A percentile compares a stretch with the other conserved stretches of the same genome.
These are phyloP conservation scores for Pogonognathellus flavescens DNA, from an alignment of 1,140 invertebrate genomes.

Conservation along the genomic window DNA sequence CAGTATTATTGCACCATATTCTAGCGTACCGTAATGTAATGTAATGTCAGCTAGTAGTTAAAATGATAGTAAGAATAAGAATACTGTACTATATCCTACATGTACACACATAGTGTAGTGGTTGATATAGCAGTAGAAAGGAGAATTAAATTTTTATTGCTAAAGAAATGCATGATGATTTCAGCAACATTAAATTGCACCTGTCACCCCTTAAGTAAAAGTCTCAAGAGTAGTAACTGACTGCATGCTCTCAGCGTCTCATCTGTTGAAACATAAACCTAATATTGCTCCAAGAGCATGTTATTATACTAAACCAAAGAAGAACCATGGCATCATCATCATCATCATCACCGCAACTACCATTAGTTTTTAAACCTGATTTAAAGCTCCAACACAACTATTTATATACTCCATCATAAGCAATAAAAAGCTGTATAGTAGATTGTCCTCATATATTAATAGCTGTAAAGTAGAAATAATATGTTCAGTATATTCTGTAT, in stretches of 20 bases:
- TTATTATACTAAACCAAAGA: background rate
- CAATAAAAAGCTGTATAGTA: too few species aligned
- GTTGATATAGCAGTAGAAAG: background rate
- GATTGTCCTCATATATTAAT: too few species aligned
- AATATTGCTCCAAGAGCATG: background rate
- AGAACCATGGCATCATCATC: background rate
- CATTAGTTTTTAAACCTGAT: background rate
- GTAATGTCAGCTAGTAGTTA: background rate
- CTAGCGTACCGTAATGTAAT: background rate
- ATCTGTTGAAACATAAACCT: slow-evolving; percentile 6
- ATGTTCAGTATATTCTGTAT: too few species aligned
- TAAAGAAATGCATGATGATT: slow-evolving; percentile 34
- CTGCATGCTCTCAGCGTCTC: background rate
- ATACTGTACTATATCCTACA: background rate
- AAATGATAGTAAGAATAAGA: too few species aligned
- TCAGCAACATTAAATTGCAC: slow-evolving; percentile 39
- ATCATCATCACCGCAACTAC: background rate
- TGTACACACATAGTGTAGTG: background rate
- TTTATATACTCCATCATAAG: background rate
- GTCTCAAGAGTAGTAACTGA: background rate
- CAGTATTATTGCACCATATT: slow-evolving; percentile 28
- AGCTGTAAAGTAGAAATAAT: too few species aligned
- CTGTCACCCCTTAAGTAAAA: slow-evolving; percentile 25
- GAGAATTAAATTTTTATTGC: slow-evolving; percentile 20
- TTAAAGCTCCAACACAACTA: background rate